Base-by-base conservation (phyloP, 2,888 invertebrate species). In the Phortica magna region DNA sequence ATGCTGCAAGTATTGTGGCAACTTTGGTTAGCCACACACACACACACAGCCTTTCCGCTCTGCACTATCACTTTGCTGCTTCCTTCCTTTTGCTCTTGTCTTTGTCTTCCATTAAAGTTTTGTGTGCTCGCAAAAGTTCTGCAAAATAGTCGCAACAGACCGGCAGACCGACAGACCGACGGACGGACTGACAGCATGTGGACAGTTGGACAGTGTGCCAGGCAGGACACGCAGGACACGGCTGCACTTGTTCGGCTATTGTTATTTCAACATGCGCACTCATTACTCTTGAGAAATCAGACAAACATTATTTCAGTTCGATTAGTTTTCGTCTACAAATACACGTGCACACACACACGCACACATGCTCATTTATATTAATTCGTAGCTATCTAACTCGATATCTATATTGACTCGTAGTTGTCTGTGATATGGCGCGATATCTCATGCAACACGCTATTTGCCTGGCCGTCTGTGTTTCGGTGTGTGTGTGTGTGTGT, bases 241-340 rank as follows among this genome's bases (percentile, higher is more conserved):
- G 2, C 10, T 12, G 10, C 7, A 61, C 61, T 22, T 19, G 19
- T 19, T 61, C n/a, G 39, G 73, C 53, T 42, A 81, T 81, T 81
- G 84, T 81, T 83, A 82, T 84, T 84, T 80, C 75, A 79, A 81
- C 80, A 79, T 76, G 79, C 80, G 82, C 78, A 79, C 83, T 57
- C 68, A 42, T 67, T 67, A 75, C 74, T 86, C 84, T 86, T 80
- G 86, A 86, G 84, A 80, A 86, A 85, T 85, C 84, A 84, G 80
- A 80, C 83, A 84, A 83, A 82, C 83, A 80, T 80, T 79, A 81
- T 85, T 83, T 85, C 76, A 77, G 77, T 83, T 85, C 83, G 85
- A 86, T 85, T 87, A 84, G 84, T 81, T 85, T 73, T 77, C 65
- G 78, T 80, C 80, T 73, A 79, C 77, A 22, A 22, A 31, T 59